Conservation (phyloP, 2,113 vertebrate species). For the Prionailurus viverrinus region DNA sequence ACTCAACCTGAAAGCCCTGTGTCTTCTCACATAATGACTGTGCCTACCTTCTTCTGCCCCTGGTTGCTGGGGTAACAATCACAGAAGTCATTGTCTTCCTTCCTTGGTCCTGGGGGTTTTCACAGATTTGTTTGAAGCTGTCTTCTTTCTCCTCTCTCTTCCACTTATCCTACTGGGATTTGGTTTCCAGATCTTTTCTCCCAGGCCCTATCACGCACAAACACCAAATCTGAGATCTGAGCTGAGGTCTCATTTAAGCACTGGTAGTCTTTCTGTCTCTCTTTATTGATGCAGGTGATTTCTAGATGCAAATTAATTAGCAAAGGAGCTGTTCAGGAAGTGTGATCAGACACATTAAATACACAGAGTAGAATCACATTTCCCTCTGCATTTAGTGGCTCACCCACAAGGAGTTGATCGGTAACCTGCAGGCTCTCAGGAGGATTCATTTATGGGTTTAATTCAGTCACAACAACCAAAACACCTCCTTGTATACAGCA, state of each 20-base stretch:
- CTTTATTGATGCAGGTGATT: neutral
- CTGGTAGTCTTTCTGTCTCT: neutral
- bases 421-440: neutral
- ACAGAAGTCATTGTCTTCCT: neutral
- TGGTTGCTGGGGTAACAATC: neutral
- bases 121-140: neutral
- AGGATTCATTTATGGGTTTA: conserved; percentile 7
- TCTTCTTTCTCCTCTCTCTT: neutral
- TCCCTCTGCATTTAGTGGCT: neutral
- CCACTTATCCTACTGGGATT: neutral
- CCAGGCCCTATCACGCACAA: neutral
- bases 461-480: neutral
- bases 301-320: neutral
- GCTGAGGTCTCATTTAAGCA: neutral
- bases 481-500: neutral
- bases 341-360: conserved; percentile 11
- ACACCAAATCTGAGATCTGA: neutral
- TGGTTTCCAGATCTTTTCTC: neutral
- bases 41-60: neutral
- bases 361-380: neutral
- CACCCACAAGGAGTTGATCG: neutral
- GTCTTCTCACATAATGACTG: neutral
- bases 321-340: neutral
- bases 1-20: neutral
- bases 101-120: neutral